phyloP scores from a whole-genome alignment of 2,797 vertebrate genomes.

The Sorex maritimensis region DNA sequence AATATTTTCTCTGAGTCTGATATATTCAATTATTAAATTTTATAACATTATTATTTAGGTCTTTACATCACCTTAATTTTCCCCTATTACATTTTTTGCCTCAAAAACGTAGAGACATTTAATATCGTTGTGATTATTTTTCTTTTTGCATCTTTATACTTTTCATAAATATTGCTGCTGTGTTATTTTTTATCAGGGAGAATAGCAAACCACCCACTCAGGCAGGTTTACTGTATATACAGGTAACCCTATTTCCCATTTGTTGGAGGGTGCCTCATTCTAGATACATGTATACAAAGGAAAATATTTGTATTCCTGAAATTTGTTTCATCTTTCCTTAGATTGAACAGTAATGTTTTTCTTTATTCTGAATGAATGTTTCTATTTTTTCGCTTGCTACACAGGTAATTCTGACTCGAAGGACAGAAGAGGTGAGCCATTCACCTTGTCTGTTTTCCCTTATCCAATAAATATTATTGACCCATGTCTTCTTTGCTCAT shows the following conservation, averaged over 20 bases:
- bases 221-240: conserved; percentile 30
- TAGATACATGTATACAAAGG: neutral
- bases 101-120: conserved; percentile 51
- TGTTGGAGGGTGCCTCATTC: conserved; percentile 36
- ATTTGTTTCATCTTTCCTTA: conserved; percentile 62
- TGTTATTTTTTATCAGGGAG: conserved; percentile 27
- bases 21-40: conserved; percentile 37
- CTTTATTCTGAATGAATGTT: conserved; percentile 85
- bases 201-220: conserved; percentile 36
- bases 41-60: conserved; percentile 54
- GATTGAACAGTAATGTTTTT: conserved; percentile 67
- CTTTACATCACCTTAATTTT: conserved; percentile 70
- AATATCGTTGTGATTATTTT: conserved; percentile 48
- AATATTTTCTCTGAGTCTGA: conserved; percentile 52
- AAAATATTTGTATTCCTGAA: conserved; percentile 36
- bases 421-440: conserved; percentile 90
- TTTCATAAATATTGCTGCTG: conserved; percentile 43
- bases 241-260: conserved; percentile 10
- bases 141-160: conserved; percentile 46
- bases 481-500: conserved; percentile 57
- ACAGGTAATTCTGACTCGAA: conserved; percentile 90
- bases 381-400: conserved; percentile 87
- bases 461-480: conserved; percentile 50
- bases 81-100: conserved; percentile 49
- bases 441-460: conserved; percentile 80